Evolutionary conservation across 2,888 invertebrate species (phyloP), one percentile per base, ranked within the genome.

Genomic region (Portevinia maculata): DNA sequence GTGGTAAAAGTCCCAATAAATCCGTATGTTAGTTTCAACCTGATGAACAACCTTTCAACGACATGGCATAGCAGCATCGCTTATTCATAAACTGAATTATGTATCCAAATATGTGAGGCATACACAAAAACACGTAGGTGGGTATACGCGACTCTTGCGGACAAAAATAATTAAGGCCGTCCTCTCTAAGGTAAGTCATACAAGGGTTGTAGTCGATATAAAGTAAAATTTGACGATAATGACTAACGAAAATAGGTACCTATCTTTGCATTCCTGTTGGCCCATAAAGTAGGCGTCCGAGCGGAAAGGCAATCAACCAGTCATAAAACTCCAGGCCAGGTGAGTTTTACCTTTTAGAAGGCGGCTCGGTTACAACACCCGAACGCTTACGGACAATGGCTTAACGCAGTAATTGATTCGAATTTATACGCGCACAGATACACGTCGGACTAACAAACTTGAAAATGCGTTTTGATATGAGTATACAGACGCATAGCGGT

Each of bases 361-460:
- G 46, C 64, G 50, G 28, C 50, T 79, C n/a, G 30, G 17, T 79
- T 74, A 69, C 74, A 59, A 30, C 8, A 11, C 48, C 15, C 34
- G 67, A 55, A 5, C 55, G 13, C 48, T 50, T 17, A 34, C 37
- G 39, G 19, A 21, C 55, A 44, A 62, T 57, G 75, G 75, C 74
- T 75, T 74, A 62, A 69, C 41, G 74, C 34, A 57, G n/a, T n/a
- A 57, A 81, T 81, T 76, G 81, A 81, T 64, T 64, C 39, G 70
- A 76, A 64, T 70, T 64, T 50, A 64, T 46, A n/a, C n/a, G n/a
- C n/a, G n/a, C n/a, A n/a, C n/a, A n/a, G n/a, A n/a, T n/a, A n/a
- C n/a, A n/a, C n/a, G 15, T 30, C 46, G 21, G 71, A 41, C 50
- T 44, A 50, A 62, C 48, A 39, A 57, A 67, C 69, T 50, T 46